These are phyloP conservation scores for Synchiropus splendidus DNA, from an alignment of 2,113 vertebrate species.

Conservation along the genomic window DNA sequence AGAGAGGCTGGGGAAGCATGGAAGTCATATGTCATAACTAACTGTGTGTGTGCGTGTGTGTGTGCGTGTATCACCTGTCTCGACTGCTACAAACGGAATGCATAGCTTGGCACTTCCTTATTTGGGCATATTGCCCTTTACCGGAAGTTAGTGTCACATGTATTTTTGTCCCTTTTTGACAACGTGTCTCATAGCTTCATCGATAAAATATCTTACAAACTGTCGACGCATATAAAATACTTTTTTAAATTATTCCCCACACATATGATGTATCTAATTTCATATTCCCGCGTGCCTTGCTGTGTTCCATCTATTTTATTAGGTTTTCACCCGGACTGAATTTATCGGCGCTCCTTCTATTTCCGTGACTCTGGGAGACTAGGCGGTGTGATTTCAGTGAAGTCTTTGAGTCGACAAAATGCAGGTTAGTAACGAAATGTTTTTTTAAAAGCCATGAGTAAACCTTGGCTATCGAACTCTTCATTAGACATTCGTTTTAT, in stretches of 20 bases:
- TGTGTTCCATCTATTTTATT: rapidly evolving
- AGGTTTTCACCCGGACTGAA: constrained; percentile 35
- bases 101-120: constrained; percentile 40
- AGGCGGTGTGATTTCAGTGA: constrained; percentile 39
- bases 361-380: constrained; percentile 35
- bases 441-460: background rate
- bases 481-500: background rate
- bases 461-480: background rate
- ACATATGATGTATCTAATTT: background rate
- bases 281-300: rapidly evolving
- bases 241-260: too few species aligned
- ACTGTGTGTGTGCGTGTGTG: constrained; percentile 3
- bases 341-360: constrained; percentile 28
- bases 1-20: too few species aligned
- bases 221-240: too few species aligned
- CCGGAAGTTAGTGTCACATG: constrained; percentile 48
- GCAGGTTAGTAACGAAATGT: constrained; percentile 53
- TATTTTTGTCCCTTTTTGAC: constrained; percentile 45
- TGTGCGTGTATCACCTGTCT: constrained; percentile 28
- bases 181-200: background rate
- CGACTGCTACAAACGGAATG: constrained; percentile 34
- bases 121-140: constrained; percentile 43
- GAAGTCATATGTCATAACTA: too few species aligned
- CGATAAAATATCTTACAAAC: background rate
- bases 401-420: constrained; percentile 32